These are phyloP conservation scores for Phylloscopus whistleri DNA, from an alignment of 2,113 vertebrate genomes.

Conservation along the genomic window DNA sequence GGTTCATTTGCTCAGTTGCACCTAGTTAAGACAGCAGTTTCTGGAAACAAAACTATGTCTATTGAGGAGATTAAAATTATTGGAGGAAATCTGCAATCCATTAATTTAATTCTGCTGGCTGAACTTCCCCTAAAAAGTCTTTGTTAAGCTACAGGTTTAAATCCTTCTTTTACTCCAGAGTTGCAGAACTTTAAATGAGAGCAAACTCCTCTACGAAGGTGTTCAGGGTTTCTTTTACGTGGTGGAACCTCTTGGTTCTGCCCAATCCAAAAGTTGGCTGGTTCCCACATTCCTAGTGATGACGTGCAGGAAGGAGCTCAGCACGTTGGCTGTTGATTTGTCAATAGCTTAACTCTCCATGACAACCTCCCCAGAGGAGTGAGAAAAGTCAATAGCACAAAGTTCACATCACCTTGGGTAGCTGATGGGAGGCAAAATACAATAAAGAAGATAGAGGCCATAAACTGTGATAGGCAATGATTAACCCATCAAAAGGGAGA, in stretches of 20 bases:
- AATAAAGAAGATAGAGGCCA: conserved; percentile 71
- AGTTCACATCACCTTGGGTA: conserved; percentile 74
- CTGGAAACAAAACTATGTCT: conserved; percentile 26
- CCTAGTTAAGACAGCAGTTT: conserved; percentile 31
- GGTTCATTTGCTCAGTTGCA: conserved; percentile 35
- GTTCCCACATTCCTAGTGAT: conserved; percentile 60
- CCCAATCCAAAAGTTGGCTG: conserved; percentile 26
- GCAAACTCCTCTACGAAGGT: background rate
- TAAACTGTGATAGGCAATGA: conserved; percentile 74
- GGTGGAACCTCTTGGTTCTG: conserved; percentile 40
- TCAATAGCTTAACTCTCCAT: conserved; percentile 77
- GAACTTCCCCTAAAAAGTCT: conserved; percentile 24
- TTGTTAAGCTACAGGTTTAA: background rate
- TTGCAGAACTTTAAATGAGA: background rate
- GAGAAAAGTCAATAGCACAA: conserved; percentile 73
- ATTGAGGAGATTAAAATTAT: conserved; percentile 32
- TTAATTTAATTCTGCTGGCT: conserved; percentile 42
- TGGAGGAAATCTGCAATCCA: conserved; percentile 12
- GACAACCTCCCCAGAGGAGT: conserved; percentile 67
- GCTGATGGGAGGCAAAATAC: conserved; percentile 63
- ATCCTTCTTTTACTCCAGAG: background rate
- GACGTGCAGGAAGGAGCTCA: conserved; percentile 50
- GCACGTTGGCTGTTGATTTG: conserved; percentile 62
- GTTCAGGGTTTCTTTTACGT: background rate
- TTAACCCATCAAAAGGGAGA: conserved; percentile 78